Evolutionary conservation across 2,888 invertebrate species (phyloP).

Genomic region (Mythimna impura): DNA sequence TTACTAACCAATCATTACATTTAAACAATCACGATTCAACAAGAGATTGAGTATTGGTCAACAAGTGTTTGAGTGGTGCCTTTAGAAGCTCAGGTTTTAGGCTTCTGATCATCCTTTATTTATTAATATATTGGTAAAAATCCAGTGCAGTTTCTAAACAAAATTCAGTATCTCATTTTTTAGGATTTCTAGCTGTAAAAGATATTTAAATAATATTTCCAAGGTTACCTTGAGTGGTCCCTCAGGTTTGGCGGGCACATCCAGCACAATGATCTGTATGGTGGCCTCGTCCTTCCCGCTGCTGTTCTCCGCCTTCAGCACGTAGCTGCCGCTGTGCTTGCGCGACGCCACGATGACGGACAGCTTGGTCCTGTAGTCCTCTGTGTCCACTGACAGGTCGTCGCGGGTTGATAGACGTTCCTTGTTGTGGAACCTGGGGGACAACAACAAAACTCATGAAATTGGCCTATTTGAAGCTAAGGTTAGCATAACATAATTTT

Average conservation of each 20-base stretch:
- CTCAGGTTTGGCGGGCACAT: constrained; percentile 97
- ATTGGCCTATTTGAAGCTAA: neutral
- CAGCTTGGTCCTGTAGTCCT: constrained; percentile 96
- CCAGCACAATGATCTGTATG: constrained; percentile 95
- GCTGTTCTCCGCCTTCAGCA: constrained; percentile 96
- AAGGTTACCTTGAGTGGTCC: constrained; percentile 94
- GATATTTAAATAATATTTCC: too few relatives aligned
- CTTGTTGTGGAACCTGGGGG: constrained; percentile 94
- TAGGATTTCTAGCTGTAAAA: too few relatives aligned
- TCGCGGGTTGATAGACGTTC: constrained; percentile 93
- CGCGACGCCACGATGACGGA: constrained; percentile 93
- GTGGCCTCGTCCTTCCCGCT: constrained; percentile 97
- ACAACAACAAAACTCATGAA: neutral
- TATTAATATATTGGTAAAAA: too few relatives aligned
- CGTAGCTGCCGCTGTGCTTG: constrained; percentile 95
- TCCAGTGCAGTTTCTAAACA: too few relatives aligned
- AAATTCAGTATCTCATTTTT: too few relatives aligned
- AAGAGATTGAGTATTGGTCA: too few relatives aligned
- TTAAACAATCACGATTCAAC: too few relatives aligned
- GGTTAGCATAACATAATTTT: neutral
- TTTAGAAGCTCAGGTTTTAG: too few relatives aligned
- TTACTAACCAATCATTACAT: too few relatives aligned
- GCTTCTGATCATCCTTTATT: too few relatives aligned
- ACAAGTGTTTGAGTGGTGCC: too few relatives aligned
- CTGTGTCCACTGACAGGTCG: constrained; percentile 93